Percentiles rank a stretch among this genome's conserved stretches.
Conservation (phyloP, 2,888 invertebrate species). For the Caenorhabditis sp. region DNA sequence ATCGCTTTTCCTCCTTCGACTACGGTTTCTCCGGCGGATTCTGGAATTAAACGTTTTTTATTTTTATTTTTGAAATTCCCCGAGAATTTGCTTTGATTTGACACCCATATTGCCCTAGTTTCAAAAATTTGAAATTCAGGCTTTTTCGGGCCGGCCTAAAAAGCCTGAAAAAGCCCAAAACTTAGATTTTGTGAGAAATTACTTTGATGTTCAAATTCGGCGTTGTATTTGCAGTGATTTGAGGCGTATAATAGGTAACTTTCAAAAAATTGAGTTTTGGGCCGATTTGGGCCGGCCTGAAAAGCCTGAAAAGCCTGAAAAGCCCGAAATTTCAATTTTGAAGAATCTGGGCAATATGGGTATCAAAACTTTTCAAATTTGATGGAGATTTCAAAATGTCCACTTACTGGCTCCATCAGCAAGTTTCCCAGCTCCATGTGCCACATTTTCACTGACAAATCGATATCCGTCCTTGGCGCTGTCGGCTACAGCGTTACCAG, state of each 20-base stretch:
- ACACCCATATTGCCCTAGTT: background rate
- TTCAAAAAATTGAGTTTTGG: background rate
- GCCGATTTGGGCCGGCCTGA: too few species aligned
- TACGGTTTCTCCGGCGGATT: background rate
- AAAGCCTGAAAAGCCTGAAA: too few species aligned
- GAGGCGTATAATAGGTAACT: too few species aligned
- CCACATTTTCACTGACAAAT: conserved; percentile 35
- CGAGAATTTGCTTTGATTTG: background rate
- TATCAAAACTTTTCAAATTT: background rate
- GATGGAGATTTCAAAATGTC: background rate
- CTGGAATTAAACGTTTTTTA: conserved; percentile 15
- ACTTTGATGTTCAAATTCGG: too few species aligned
- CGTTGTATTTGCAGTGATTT: too few species aligned
- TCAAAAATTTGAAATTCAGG: background rate
- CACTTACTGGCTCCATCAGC: conserved; percentile 40
- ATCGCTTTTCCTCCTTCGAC: conserved; percentile 24
- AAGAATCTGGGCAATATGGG: background rate
- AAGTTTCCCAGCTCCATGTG: conserved; percentile 40
- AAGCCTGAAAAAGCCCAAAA: background rate
- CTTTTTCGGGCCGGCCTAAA: background rate
- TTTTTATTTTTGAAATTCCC: too few species aligned
- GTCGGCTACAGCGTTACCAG: conserved; percentile 26
- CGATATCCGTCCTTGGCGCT: conserved; percentile 23
- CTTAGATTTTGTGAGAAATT: background rate
- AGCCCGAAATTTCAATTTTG: too few species aligned